Percentiles rank a stretch among this genome's conserved stretches.
Conservation (phyloP, 2,797 vertebrate genomes). For the Phrynocephalus guinanensis region DNA sequence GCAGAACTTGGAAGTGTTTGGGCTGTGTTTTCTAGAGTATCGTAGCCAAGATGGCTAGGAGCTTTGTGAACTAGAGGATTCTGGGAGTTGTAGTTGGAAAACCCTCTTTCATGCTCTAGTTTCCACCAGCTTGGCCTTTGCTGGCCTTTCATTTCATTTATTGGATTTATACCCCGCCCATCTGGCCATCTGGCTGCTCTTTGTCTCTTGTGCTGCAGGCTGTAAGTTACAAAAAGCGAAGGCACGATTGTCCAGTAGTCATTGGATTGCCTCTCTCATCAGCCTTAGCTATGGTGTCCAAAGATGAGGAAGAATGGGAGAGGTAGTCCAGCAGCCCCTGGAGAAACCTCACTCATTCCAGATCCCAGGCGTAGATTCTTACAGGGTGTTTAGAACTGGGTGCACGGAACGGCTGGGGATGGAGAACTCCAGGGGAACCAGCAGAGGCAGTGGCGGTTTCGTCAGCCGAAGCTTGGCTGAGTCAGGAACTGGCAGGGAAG, state of each 20-base stretch:
- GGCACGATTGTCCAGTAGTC: not conserved
- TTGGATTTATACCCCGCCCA: too few relatives aligned
- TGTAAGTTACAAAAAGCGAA: not conserved
- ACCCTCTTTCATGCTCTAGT: too few relatives aligned
- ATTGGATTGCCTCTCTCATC: not conserved
- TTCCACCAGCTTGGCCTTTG: too few relatives aligned
- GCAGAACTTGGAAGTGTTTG: too few relatives aligned
- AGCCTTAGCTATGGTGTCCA: not conserved
- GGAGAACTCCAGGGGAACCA: not conserved
- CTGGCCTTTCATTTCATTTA: too few relatives aligned
- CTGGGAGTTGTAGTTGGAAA: too few relatives aligned
- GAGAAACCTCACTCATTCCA: not conserved
- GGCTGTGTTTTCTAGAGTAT: too few relatives aligned
- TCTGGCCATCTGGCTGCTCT: too few relatives aligned
- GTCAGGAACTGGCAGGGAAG: not conserved
- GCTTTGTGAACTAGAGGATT: too few relatives aligned
- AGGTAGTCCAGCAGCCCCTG: too few relatives aligned
- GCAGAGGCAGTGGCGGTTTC: not conserved
- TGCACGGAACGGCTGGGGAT: not conserved
- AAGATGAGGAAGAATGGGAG: not conserved
- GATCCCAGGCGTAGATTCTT: not conserved
- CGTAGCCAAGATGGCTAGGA: too few relatives aligned
- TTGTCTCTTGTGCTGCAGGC: not conserved
- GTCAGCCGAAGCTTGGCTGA: not conserved
- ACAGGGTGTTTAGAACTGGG: not conserved